phyloP scores from a whole-genome alignment of 2,113 vertebrate genomes.

The Etheostoma cragini region DNA sequence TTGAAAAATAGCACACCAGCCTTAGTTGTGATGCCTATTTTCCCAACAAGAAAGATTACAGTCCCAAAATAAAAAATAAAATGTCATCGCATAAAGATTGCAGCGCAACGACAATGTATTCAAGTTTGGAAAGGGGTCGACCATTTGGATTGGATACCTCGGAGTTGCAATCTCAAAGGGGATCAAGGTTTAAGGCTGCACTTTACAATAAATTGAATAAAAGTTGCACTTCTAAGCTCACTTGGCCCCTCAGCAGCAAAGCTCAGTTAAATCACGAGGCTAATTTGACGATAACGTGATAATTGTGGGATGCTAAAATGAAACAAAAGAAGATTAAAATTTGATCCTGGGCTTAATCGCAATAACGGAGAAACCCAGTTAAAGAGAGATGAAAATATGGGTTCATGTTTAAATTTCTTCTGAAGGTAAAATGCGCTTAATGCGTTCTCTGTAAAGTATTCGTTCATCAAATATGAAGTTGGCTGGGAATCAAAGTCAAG shows the following conservation, averaged over 20 bases:
- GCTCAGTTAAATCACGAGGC: slow-evolving; percentile 62
- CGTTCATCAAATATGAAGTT: slow-evolving; percentile 63
- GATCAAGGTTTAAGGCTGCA: slow-evolving; percentile 51
- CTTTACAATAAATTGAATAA: slow-evolving; percentile 48
- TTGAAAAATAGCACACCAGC: background rate
- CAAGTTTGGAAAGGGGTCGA: slow-evolving; percentile 23
- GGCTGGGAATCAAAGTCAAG: slow-evolving; percentile 78
- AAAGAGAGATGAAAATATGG: slow-evolving; percentile 58
- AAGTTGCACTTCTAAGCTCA: slow-evolving; percentile 32
- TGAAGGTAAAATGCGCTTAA: slow-evolving; percentile 36
- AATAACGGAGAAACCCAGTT: slow-evolving; percentile 7
- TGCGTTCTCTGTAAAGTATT: slow-evolving; percentile 23
- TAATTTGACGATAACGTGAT: slow-evolving; percentile 60
- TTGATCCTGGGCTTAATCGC: slow-evolving; percentile 57
- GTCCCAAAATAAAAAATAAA: background rate
- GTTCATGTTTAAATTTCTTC: slow-evolving; percentile 46
- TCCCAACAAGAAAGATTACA: background rate
- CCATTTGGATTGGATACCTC: slow-evolving; percentile 13
- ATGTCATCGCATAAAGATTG: background rate
- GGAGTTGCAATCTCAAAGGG: slow-evolving; percentile 19
- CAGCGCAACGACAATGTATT: background rate
- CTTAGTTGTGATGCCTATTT: background rate
- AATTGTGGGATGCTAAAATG: slow-evolving; percentile 59
- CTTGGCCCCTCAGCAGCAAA: slow-evolving; percentile 30
- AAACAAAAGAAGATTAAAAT: slow-evolving; percentile 55